Evolutionary conservation across 2,113 vertebrate genomes (phyloP), one percentile per base, ranked within the genome.

Genomic region (Malurus cyaneus): DNA sequence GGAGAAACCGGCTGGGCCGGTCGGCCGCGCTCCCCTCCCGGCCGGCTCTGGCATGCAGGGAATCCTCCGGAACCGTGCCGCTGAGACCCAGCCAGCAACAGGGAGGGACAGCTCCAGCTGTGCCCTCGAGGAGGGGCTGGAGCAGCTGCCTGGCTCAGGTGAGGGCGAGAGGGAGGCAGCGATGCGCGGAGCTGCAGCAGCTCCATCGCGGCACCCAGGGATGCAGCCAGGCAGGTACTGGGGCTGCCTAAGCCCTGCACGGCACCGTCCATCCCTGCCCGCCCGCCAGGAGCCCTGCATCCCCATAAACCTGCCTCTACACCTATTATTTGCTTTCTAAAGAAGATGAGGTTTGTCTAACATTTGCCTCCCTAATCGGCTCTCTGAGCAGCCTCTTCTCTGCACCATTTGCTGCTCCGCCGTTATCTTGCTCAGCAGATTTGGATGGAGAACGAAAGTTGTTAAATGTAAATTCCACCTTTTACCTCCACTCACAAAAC

Each of bases 391-490:
- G 89, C 65, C 95, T 94, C 88, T 92, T 97, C 96, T 92, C 95
- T 96, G 93, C 96, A 89, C 89, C 92, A 93, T 96, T 93, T 95
- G 93, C 92, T 89, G 79, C 86, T 91, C 92, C 0, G 8, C 94
- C 6, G 82, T 94, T 95, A 95, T 96, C 96, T 96, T 92, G 90
- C 94, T 96, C 93, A 94, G 93, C 95, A 96, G 94, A 95, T 96
- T 96, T 96, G 93, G 95, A 93, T 72, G 88, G 94, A 92, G 86
- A 95, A 93, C 56, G 80, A 93, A 96, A 95, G 95, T 93, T 97
- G 93, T 95, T 95, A 95, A 95, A 94, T 92, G 94, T 93, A 91
- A 96, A 94, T 94, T 96, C 89, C 97, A 97, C 94, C 95, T 95
- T 97, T 97, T 96, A 97, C 93, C 88, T 91, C 95, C 93, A 74